Base-by-base conservation (phyloP, 2,797 vertebrate species). In the Bradypus variegatus region DNA sequence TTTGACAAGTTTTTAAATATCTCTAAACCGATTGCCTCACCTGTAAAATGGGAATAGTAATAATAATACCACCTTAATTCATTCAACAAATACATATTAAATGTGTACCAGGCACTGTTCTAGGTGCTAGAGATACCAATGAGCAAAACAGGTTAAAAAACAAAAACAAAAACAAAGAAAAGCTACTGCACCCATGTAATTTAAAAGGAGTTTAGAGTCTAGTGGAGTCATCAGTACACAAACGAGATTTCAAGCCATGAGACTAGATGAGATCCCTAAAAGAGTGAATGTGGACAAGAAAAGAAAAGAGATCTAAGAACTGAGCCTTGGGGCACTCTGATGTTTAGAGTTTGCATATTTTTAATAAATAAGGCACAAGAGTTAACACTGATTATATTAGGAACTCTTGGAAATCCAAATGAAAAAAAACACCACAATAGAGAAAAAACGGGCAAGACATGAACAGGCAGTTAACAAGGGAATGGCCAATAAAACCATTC, bases 381-480 rank as follows among this genome's bases (percentile, higher is more conserved):
- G 12, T 82, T 91, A 88, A 86, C 48, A 48, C 12, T 73, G 48
- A 62, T 50, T 70, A 45, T n/a, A 75, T 55, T 48, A 94, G 38
- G n/a, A 82, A 93, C 27, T 73, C 69, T 55, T 69, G 48, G 76
- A 80, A 80, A 45, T 89, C 31, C 62, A 88, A 84, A 27, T 38
- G 29, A 38, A 77, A 80, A 79, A 72, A 87, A 36, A 86, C 82
- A 90, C 23, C 31, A 41, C 38, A 48, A 23, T 6, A 70, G 60
- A 55, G 76, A 69, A 45, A 69, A 90, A 86, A 53, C n/a, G 21
- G 36, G 60, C 84, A 93, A 92, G 55, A 83, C 14, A 86, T 50
- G 29, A 93, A 79, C 6, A 70, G 77, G 77, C 81, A 92, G 75
- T 62, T 86, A 45, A 83, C 27, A 78, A 69, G 88, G 94, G 58